A percentile compares a stretch with the other conserved stretches of the same genome.
Evolutionary conservation across 2,113 vertebrate species (phyloP).

Genomic region (Cavia aperea): DNA sequence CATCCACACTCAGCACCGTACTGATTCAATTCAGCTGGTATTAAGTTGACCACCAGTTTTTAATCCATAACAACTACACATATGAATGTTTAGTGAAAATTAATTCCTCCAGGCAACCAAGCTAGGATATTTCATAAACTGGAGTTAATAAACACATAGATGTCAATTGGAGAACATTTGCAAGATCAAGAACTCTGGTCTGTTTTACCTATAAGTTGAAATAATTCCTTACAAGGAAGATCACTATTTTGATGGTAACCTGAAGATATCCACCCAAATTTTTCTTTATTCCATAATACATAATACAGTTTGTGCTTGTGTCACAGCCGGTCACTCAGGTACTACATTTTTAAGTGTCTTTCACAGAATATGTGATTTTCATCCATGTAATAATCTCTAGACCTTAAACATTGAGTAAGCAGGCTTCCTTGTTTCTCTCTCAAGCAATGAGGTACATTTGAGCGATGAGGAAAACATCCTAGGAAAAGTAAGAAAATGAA

Average conservation of each 20-base stretch:
- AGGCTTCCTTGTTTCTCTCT: background rate
- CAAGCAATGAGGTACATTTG: background rate
- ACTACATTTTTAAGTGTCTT: background rate
- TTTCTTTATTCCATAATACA: background rate
- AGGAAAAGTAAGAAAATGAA: background rate
- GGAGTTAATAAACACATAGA: background rate
- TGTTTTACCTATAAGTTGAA: background rate
- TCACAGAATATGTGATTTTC: background rate
- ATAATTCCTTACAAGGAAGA: background rate
- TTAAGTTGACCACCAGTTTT: no score
- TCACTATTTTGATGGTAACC: background rate
- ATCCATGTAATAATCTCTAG: rapidly evolving
- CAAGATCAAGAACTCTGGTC: background rate
- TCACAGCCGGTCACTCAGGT: background rate
- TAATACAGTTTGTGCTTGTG: no score
- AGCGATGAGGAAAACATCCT: background rate
- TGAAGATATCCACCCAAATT: background rate
- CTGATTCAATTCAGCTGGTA: no score
- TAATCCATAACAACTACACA: no score
- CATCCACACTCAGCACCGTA: no score
- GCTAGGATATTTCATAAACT: background rate
- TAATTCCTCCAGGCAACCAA: background rate
- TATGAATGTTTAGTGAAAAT: background rate
- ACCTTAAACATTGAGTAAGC: background rate
- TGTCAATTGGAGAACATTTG: background rate